Evolutionary conservation across 1,140 invertebrate species (phyloP), one percentile per base, ranked within the genome.

Genomic region (Lerema accius): DNA sequence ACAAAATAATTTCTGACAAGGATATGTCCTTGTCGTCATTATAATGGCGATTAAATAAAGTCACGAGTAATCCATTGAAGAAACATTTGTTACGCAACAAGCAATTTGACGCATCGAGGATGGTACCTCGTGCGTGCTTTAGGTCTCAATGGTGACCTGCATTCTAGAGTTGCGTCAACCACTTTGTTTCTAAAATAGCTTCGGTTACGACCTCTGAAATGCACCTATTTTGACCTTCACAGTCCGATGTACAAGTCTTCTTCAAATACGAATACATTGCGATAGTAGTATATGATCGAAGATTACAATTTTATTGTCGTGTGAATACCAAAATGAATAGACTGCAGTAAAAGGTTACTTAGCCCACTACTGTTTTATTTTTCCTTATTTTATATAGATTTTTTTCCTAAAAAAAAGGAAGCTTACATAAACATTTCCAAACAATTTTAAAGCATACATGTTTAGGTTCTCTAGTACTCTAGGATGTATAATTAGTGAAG

Each of bases 111-210:
- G 67, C 67, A 73, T 73, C 58, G 53, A 70, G 67, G 69, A 78
- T 68, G 63, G 67, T 51, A 45, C 40, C 45, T 45, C 63, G 63
- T 67, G 71, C 84, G 84, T 83, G 80, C 62, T 50, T 53, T 10
- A 71, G 43, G 65, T 86, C 70, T 64, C 64, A 80, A 86, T 84
- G 73, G 63, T 58, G 77, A 79, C 80, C 78, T 77, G 78, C 67
- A 79, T 84, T 81, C 50, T 68, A 7, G 61, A 59, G 65, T 71
- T 71, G 63, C 71, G 73, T 68, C 59, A 78, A 48, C 43, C 9
- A 11, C 17, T 59, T 59, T 48, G 56, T 59, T 59, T 59, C 56
- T 59, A 49, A 59, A 59, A 59, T 59, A 59, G 45, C 43, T 14
- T 35, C 42, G 28, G 48, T 59, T 59, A 59, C 56, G 56, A 59